These are phyloP conservation scores for Aegotheles bennettii DNA, from an alignment of 2,113 vertebrate genomes.

Conservation along the genomic window DNA sequence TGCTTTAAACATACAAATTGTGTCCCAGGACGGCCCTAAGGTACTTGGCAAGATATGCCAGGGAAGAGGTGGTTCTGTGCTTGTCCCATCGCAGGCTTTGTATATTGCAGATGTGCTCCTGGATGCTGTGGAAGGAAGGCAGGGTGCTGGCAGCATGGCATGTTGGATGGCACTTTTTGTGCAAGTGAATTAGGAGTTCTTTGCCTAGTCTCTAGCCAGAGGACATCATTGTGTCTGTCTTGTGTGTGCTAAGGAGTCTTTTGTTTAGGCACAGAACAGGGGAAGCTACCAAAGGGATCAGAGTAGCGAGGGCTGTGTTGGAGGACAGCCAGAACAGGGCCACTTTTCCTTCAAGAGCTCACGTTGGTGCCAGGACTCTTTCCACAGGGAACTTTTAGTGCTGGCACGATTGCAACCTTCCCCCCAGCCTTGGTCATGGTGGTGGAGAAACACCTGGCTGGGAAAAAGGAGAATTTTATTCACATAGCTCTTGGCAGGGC, in stretches of 20 bases:
- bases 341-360: background rate
- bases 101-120: rapidly evolving
- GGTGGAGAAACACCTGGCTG: background rate
- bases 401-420: background rate
- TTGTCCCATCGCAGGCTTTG: background rate
- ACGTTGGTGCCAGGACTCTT: background rate
- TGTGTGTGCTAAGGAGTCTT: background rate
- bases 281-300: background rate
- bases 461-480: background rate
- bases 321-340: background rate
- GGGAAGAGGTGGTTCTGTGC: background rate
- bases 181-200: background rate
- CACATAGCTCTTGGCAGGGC: background rate
- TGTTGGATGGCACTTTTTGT: background rate
- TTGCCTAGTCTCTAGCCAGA: background rate
- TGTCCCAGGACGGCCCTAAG: background rate
- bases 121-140: background rate
- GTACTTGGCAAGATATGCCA: background rate
- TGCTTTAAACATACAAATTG: background rate
- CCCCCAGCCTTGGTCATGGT: background rate
- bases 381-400: background rate
- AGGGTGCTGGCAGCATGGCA: background rate
- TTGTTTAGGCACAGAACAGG: background rate
- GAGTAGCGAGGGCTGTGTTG: background rate
- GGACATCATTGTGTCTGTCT: background rate